Evolutionary conservation across 2,888 invertebrate species (phyloP).

Genomic region (Brenthis hecate): DNA sequence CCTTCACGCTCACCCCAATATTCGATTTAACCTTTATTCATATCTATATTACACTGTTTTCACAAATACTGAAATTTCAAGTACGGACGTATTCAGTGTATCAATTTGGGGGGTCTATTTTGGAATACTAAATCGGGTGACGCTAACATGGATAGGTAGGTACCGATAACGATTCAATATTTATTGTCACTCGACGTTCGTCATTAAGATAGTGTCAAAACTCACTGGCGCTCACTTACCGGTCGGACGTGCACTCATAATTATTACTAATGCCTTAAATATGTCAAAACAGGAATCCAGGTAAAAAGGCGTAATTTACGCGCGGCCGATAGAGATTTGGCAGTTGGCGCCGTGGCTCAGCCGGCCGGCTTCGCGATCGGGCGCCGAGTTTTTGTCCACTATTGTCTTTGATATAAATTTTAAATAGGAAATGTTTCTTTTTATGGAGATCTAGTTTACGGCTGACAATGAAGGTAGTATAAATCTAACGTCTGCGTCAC

Average conservation of each 20-base stretch:
- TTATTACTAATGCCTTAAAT: constrained; percentile 83
- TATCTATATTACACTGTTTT: constrained; percentile 40
- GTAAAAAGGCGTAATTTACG: constrained; percentile 83
- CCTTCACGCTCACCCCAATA: constrained; percentile 63
- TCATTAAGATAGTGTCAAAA: constrained; percentile 83
- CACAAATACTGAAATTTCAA: constrained; percentile 23
- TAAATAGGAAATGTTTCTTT: constrained; percentile 82
- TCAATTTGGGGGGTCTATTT: constrained; percentile 75
- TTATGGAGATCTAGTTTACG: constrained; percentile 82
- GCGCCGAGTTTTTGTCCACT: constrained; percentile 81
- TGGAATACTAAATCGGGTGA: constrained; percentile 66
- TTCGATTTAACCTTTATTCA: constrained; percentile 64
- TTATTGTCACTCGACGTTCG: constrained; percentile 79
- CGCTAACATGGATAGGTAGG: constrained; percentile 69
- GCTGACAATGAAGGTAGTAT: constrained; percentile 79
- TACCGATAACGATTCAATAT: constrained; percentile 79
- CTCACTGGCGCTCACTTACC: constrained; percentile 73
- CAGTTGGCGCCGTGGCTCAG: constrained; percentile 78
- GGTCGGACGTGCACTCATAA: constrained; percentile 76
- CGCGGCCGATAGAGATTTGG: constrained; percentile 81
- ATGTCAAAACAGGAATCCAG: constrained; percentile 83
- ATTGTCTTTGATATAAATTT: constrained; percentile 83
- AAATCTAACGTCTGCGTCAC: constrained; percentile 78
- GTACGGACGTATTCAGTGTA: constrained; percentile 27
- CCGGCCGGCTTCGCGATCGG: constrained; percentile 66